Base-by-base conservation (phyloP, 2,797 vertebrate genomes). In the Paedocypris micromegethes region DNA sequence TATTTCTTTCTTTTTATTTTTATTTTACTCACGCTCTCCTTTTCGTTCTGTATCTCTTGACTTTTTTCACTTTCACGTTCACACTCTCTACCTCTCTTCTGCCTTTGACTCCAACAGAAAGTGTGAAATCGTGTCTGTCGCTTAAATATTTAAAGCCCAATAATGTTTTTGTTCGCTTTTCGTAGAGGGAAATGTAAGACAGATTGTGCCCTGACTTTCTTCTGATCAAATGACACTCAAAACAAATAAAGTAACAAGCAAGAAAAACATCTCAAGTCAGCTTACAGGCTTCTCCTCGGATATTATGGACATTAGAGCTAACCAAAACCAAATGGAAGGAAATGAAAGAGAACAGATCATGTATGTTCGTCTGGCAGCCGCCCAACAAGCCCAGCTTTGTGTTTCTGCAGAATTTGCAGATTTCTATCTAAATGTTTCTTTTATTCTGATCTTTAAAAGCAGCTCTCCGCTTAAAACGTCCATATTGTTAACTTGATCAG, bases 261-360 rank as follows among this genome's bases (percentile, higher is more conserved):
- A 69, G 38, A 56, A 72, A 56, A 66, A 72, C 67, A 75, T 48
- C 23, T 58, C 58, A 58, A 52, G 64, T 55, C 2, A 37, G 6
- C 53, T 55, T 73, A 71, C 63, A 70, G 48, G 40, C 39, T 66
- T 57, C 23, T 46, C 45, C 40, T 72, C 56, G 55, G 58, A 67
- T 68, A 42, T 64, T 6, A 41, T 57, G 40, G 58, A 43, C 2
- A 41, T 61, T 71, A 23, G 9, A 47, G 45, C 57, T 76, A 68
- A 78, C 60, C 70, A 41, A 52, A 78, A 72, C 55, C 76, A 78
- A 77, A 78, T 76, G 70, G 49, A 65, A 43, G n/a, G 42, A 41
- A 70, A 61, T 57, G n/a, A 73, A 72, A 46, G 40, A 61, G 59
- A 73, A 69, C 4, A 39, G 47, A 70, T 79, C 62, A 60, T 62